Percentiles rank a stretch among this genome's conserved stretches.
Conservation (phyloP, 2,797 vertebrate species). For the Saxicola maurus region DNA sequence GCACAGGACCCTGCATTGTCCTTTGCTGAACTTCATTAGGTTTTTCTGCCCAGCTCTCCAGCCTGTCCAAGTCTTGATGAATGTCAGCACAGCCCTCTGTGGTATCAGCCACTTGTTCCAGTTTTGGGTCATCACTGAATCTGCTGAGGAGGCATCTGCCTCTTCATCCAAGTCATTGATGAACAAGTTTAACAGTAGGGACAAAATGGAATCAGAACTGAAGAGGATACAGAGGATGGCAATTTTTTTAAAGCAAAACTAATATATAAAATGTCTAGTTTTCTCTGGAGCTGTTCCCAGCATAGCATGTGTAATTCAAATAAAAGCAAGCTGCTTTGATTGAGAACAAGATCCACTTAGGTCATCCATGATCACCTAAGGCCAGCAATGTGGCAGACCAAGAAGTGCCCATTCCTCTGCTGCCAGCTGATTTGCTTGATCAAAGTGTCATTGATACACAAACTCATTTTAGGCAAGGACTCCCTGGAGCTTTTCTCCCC, state of each 20-base stretch:
- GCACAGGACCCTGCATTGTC: background rate
- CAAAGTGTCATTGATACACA: background rate
- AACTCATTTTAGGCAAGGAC: background rate
- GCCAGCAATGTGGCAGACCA: background rate
- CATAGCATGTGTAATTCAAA: background rate
- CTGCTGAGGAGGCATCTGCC: background rate
- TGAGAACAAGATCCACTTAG: background rate
- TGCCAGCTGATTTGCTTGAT: background rate
- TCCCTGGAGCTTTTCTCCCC: background rate
- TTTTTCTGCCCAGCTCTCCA: background rate
- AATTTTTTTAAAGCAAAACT: background rate
- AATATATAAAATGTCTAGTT: background rate
- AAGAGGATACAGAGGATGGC: background rate
- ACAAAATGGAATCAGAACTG: background rate
- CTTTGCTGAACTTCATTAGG: background rate
- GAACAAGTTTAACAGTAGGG: background rate
- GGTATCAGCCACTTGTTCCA: background rate
- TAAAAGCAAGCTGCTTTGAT: background rate
- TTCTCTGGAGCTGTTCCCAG: background rate
- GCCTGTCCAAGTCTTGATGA: background rate
- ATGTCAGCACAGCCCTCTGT: background rate
- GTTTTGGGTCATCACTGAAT: background rate
- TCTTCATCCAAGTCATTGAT: background rate
- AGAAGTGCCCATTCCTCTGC: background rate
- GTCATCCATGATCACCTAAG: rapidly evolving